Evolutionary conservation across 2,797 vertebrate genomes (phyloP), one percentile per base, ranked within the genome.

Genomic region (Oryzias sinensis): DNA sequence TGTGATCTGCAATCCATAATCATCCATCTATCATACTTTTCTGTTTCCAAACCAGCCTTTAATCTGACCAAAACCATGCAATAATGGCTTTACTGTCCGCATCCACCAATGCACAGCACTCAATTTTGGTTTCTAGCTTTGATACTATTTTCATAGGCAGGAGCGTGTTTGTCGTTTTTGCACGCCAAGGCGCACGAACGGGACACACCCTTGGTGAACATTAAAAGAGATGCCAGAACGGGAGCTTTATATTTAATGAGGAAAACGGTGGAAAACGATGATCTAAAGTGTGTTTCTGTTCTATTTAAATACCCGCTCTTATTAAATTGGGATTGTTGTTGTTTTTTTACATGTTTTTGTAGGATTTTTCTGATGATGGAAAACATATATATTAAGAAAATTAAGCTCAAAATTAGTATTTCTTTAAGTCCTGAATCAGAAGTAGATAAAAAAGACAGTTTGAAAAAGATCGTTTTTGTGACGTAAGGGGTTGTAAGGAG

Each of bases 41-140:
- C 70, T 79, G 67, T 56, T 70, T 65, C 37, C 16, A 49, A 68
- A 59, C 73, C n/a, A 33, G 48, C 68, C 62, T 77, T 76, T 52
- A 70, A 80, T 86, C 70, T 49, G n/a, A 83, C 81, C 67, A 5
- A 37, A 40, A 65, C 53, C 18, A 25, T 37, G n/a, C 56, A 14
- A 9, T 45, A 22, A 68, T 49, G 76, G 73, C 66, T 83, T 62
- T 51, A 25, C 65, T 62, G 53, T 74, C 55, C 77, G 59, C 69
- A 27, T 64, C 74, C 68, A 60, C 59, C 62, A 42, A 67, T 74
- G 79, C 58, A 53, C 79, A 85, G 84, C 83, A 70, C 75, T 79
- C 80, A 72, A 81, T 86, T 90, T 81, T 77, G 71, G 78, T 81
- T 81, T 66, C 69, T 80, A 65, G 61, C 58, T 17, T 37, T 45